A percentile compares a stretch with the other conserved stretches of the same genome.
Conservation (phyloP, 2,888 invertebrate species). For the Cyrtodaria siliqua region DNA sequence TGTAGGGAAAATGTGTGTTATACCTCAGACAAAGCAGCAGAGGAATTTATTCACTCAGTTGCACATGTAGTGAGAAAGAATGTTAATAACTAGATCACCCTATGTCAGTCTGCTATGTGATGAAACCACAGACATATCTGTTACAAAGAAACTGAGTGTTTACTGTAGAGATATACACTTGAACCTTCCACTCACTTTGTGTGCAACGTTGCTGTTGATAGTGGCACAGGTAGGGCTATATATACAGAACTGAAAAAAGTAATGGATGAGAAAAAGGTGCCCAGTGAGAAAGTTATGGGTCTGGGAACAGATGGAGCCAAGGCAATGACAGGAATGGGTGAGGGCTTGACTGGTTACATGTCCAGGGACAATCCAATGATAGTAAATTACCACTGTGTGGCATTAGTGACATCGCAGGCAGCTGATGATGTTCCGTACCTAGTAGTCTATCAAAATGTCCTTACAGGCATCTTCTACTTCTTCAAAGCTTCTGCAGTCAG, state of each 20-base stretch:
- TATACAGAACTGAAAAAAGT: conserved; percentile 11
- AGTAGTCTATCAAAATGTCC: neutral
- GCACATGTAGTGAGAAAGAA: conserved; percentile 2
- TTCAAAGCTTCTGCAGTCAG: conserved; percentile 14
- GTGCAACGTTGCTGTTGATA: conserved; percentile 3
- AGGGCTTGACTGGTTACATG: conserved; percentile 12
- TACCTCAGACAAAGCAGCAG: neutral
- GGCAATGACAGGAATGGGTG: conserved; percentile 10
- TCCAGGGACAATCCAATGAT: conserved; percentile 6
- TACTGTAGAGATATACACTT: neutral
- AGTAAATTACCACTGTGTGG: conserved; percentile 20
- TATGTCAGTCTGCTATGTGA: conserved; percentile 11
- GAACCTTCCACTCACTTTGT: conserved; percentile 13
- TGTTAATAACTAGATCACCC: neutral
- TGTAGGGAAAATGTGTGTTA: neutral
- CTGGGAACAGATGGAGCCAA: conserved; percentile 16
- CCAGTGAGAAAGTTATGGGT: conserved; percentile 13
- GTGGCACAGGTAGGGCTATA: conserved; percentile 5
- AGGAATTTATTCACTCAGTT: neutral
- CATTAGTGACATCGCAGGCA: conserved; percentile 10
- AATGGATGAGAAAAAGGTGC: conserved; percentile 13
- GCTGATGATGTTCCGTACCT: conserved; percentile 7
- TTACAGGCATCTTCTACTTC: conserved; percentile 13
- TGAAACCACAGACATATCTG: conserved; percentile 19
- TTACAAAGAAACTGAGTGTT: neutral